Conservation (phyloP, 2,113 vertebrate genomes). For the Ariopsis seemanni region DNA sequence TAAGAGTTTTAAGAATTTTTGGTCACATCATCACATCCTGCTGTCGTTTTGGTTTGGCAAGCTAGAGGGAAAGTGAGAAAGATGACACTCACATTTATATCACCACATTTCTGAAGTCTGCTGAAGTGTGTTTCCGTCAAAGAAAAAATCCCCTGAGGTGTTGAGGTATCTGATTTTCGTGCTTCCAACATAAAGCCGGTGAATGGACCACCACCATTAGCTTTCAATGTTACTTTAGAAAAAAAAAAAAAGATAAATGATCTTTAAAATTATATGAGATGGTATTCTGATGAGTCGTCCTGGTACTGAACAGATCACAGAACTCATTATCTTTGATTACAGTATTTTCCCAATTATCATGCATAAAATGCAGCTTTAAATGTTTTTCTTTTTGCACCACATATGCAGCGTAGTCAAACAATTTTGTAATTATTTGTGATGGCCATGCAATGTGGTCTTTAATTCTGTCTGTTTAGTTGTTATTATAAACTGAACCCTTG, state of each 20-base stretch:
- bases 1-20: background rate
- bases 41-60: background rate
- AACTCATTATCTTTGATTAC: background rate
- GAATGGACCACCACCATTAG: rapidly evolving
- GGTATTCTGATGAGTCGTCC: background rate
- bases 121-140: rapidly evolving
- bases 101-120: background rate
- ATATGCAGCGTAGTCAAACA: background rate
- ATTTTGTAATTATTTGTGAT: background rate
- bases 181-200: slow-evolving; percentile 34
- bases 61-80: background rate
- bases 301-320: background rate
- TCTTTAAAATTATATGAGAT: background rate
- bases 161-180: background rate
- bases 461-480: background rate
- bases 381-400: background rate
- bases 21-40: background rate
- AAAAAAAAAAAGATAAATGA: background rate
- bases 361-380: background rate
- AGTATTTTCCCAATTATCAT: background rate
- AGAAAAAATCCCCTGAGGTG: background rate
- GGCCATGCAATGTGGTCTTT: background rate
- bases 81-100: slow-evolving; percentile 13
- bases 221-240: background rate
- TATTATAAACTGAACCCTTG: background rate